Evolutionary conservation across 2,797 vertebrate genomes (phyloP).

Genomic region (Sebastes miniatus): DNA sequence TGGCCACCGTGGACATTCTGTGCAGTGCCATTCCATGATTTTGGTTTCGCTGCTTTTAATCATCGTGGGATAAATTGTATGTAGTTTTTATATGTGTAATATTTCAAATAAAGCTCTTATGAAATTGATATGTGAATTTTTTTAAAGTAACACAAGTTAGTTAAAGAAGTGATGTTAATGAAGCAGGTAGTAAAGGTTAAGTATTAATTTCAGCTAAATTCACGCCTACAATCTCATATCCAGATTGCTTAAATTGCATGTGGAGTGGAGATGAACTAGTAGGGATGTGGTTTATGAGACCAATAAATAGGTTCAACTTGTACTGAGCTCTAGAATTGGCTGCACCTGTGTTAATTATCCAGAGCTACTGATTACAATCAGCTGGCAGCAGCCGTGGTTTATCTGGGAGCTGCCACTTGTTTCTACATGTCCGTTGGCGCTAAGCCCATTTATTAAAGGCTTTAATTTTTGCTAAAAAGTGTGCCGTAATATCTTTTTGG

Average conservation of each 20-base stretch:
- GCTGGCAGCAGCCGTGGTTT: not conserved
- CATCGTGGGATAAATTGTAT: conserved; percentile 90
- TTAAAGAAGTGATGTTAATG: not conserved
- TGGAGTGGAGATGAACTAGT: too few relatives aligned
- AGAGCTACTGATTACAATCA: not conserved
- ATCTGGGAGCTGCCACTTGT: not conserved
- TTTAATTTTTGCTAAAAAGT: not conserved
- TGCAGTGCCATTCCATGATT: conserved; percentile 81
- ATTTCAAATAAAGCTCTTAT: conserved; percentile 98
- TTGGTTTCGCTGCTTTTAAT: conserved; percentile 89
- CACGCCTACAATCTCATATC: not conserved
- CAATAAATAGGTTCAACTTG: not conserved
- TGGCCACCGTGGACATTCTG: conserved; percentile 68
- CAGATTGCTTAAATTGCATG: not conserved
- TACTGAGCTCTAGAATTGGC: not conserved
- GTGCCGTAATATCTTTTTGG: not conserved
- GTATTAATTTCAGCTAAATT: not conserved
- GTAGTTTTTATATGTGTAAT: conserved; percentile 99
- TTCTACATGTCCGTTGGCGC: fast-evolving
- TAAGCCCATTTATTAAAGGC: not conserved
- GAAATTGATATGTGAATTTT: conserved; percentile 48
- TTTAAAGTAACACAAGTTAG: not conserved
- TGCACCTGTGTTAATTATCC: not conserved
- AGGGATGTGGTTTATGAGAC: not conserved
- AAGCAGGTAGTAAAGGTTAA: not conserved